Base-by-base conservation (phyloP, 2,888 invertebrate genomes). In the Drosophila pseudotalamancana region DNA sequence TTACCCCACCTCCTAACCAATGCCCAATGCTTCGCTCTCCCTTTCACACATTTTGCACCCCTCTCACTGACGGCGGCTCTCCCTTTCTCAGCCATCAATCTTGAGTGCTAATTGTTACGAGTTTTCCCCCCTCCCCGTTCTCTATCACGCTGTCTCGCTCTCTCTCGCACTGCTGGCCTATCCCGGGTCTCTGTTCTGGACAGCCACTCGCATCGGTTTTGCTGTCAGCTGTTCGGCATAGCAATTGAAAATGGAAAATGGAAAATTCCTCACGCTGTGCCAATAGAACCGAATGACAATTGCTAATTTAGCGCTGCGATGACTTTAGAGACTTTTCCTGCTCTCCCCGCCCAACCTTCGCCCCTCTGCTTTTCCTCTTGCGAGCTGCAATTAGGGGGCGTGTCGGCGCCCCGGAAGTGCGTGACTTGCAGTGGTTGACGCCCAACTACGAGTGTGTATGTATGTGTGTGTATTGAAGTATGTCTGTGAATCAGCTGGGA, bases 31-130 rank as follows among this genome's bases (percentile, higher is more conserved):
- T 16, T n/a, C 31, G 27, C 35, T 37, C 31, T 11, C 27, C 18
- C 19, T 27, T 34, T 31, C 23, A 11, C 43, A 14, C 61, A 53
- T 53, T 40, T 49, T 16, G 21, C 39, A 54, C 35, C 49, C 51
- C 40, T 34, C 29, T 19, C 18, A 16, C 12, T n/a, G 25, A 23
- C 32, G 11, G 21, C 5, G 9, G 21, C 32, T 35, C 51, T 51
- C 49, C 37, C 54, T 50, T 51, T 32, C 50, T 18, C 39, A 43
- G 71, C 65, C 85, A 78, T 86, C 85, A 76, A 85, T 83, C 78
- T 77, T 72, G 77, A 74, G 80, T 70, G 83, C 83, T 86, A 86
- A 86, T 86, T 87, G 87, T 77, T 87, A 74, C 75, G 78, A 78
- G 50, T 83, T 77, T 69, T 34, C 32, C 42, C 61, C 49, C 55